Conservation (phyloP, 2,888 invertebrate species). For the Plebejus melissa region DNA sequence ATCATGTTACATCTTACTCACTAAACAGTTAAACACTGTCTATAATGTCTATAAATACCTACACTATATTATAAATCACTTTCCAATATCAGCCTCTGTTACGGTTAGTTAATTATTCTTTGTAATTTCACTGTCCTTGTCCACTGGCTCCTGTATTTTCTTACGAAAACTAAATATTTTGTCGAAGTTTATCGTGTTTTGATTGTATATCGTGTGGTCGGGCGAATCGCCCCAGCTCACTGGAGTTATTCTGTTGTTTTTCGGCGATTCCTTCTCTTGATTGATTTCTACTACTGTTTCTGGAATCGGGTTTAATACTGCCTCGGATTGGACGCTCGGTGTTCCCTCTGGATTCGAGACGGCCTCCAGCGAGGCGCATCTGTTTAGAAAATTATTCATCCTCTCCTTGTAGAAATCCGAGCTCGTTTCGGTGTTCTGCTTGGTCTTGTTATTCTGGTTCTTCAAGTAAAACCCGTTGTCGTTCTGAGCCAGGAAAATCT, state of each 20-base stretch:
- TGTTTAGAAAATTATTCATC: slow-evolving; percentile 67
- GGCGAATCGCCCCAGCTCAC: slow-evolving; percentile 68
- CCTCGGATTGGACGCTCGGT: slow-evolving; percentile 59
- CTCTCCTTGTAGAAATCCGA: slow-evolving; percentile 70
- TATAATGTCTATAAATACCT: background rate
- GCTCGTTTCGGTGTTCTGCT: slow-evolving; percentile 64
- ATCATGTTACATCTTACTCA: background rate
- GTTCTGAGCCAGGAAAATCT: slow-evolving; percentile 68
- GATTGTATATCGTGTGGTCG: slow-evolving; percentile 68
- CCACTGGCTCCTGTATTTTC: slow-evolving; percentile 40
- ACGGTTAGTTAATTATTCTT: slow-evolving; percentile 39
- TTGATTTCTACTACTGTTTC: slow-evolving; percentile 49
- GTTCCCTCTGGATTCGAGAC: slow-evolving; percentile 57
- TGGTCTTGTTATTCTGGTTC: slow-evolving; percentile 68
- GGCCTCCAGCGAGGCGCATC: slow-evolving; percentile 61
- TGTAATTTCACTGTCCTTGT: slow-evolving; percentile 40
- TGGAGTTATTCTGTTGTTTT: slow-evolving; percentile 48
- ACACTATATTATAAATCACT: slow-evolving; percentile 33
- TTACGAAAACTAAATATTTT: slow-evolving; percentile 61
- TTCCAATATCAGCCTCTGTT: slow-evolving; percentile 36
- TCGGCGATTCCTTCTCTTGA: slow-evolving; percentile 35
- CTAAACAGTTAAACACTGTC: slow-evolving; percentile 2
- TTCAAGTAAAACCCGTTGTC: slow-evolving; percentile 67
- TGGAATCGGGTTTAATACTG: slow-evolving; percentile 54
- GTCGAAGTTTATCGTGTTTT: slow-evolving; percentile 68